Evolutionary conservation across 1,140 invertebrate species (phyloP), one percentile per base, ranked within the genome.

Genomic region (Oscheius sp.): DNA sequence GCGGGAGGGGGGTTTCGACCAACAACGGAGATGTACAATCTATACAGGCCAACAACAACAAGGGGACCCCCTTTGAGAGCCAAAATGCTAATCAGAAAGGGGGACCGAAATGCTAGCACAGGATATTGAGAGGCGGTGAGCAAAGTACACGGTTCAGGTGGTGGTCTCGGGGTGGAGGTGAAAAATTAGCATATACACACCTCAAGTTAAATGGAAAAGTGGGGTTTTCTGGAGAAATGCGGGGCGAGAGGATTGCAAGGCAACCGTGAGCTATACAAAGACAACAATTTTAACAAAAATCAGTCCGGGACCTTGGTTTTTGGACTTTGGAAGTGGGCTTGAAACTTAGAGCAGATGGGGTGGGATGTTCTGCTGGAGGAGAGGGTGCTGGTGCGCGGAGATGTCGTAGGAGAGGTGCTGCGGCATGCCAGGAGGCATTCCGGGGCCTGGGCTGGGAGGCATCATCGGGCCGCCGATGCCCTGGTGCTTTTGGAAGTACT

Each of bases 401-500:
- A 4, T 55, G 49, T 23, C 28, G 49, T 20, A 55, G 15, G 7
- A 55, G 49, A 13, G 49, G 28, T 55, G 49, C 23, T 55, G 38
- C 49, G 59, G 59, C 34, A 63, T 36, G 3, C 10, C 10, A 13
- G 20, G 34, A 18, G 34, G 63, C n/a, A n/a, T n/a, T 65, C 34
- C 13, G 63, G 18, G 29, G 34, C 2, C 20, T 34, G 63, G 63
- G 32, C 2, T n/a, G 45, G 13, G 18, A 23, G 63, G 3, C 58
- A n/a, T n/a, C n/a, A n/a, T 32, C 18, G 73, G 45, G 29, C 75
- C 45, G 29, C 38, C 29, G 13, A 23, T 38, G 3, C 29, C 52
- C 35, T 79, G n/a, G n/a, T n/a, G 76, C 59, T 83, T 84, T 64
- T 82, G 78, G 71, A 83, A 83, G 70, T 83, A 83, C 62, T 83